These are phyloP conservation scores for Butorides virescens DNA, from an alignment of 2,113 vertebrate genomes.

Conservation along the genomic window DNA sequence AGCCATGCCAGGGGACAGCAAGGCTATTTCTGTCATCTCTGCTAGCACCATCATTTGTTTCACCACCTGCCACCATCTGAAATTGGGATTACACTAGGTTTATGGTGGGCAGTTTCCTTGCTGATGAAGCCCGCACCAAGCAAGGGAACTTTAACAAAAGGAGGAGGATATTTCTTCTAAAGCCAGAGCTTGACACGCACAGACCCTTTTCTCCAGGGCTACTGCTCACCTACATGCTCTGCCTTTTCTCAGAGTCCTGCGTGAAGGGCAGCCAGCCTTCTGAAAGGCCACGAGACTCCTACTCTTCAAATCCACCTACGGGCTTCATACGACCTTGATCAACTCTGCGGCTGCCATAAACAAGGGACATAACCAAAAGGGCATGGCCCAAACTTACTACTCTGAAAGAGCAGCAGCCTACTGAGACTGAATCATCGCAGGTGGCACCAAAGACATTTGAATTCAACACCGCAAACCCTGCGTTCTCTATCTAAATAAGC, in stretches of 20 bases:
- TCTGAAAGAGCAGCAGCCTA: not conserved
- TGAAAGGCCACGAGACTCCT: accelerated
- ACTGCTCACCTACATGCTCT: not conserved
- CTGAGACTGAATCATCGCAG: not conserved
- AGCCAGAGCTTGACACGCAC: not conserved
- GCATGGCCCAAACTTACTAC: not conserved
- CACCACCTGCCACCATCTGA: not conserved
- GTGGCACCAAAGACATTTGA: not conserved
- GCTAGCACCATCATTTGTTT: not conserved
- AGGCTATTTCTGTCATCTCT: not conserved
- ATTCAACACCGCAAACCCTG: not conserved
- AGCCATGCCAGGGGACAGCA: not conserved
- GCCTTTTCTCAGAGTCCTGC: not conserved
- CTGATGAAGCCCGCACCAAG: not conserved
- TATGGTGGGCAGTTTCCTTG: not conserved
- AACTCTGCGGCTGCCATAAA: not conserved
- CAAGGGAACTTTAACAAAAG: not conserved
- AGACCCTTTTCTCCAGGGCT: not conserved
- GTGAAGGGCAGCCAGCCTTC: not conserved
- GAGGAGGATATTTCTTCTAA: not conserved
- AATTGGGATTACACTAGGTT: not conserved
- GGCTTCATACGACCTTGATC: accelerated
- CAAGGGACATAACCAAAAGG: not conserved
- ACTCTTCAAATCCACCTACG: not conserved
- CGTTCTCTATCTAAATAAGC: not conserved